Conservation (phyloP, 2,113 vertebrate species). For the Origma solitaria region DNA sequence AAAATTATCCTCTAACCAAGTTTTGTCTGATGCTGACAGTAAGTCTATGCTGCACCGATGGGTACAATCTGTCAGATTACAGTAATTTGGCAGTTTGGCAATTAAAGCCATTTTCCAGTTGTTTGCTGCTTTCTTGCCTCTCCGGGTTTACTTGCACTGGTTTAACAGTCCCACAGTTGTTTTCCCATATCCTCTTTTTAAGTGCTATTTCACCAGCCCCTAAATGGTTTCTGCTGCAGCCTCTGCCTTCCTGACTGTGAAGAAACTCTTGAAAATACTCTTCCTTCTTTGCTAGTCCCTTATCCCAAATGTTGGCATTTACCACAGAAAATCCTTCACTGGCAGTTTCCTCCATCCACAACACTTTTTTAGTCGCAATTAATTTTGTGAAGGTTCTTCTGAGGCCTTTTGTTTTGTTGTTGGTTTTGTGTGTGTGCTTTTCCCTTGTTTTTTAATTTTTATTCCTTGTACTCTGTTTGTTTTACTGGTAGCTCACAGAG, state of each 20-base stretch:
- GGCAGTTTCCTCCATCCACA: neutral
- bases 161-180: neutral
- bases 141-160: rapidly evolving
- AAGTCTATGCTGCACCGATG: neutral
- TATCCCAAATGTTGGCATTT: neutral
- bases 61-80: neutral
- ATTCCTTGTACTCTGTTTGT: neutral
- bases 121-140: neutral
- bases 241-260: neutral
- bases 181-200: neutral
- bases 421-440: neutral
- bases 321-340: neutral
- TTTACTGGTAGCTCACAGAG: neutral
- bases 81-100: neutral
- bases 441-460: too few species aligned
- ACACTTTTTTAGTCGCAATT: neutral
- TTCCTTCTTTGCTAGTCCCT: neutral
- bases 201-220: neutral
- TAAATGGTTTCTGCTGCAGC: neutral
- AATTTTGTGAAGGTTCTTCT: neutral
- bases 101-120: slow-evolving; percentile 21
- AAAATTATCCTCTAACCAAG: neutral
- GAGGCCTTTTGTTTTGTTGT: neutral
- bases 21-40: neutral
- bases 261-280: neutral